phyloP scores from a whole-genome alignment of 2,888 invertebrate species.

The Tenthredo mesomela region DNA sequence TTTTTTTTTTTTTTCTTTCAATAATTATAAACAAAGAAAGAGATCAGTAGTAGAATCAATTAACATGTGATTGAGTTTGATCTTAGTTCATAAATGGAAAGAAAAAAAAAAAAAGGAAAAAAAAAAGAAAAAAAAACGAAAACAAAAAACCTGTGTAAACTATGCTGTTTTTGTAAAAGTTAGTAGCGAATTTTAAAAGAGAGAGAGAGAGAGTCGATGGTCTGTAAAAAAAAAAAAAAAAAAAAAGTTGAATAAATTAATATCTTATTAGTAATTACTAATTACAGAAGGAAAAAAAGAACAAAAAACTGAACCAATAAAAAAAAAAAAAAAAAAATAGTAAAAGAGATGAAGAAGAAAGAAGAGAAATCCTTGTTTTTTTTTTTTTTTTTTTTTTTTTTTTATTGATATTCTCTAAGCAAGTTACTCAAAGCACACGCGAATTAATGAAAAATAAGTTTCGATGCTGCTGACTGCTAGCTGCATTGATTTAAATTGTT shows the following conservation, averaged over 20 bases:
- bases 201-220: constrained; percentile 32
- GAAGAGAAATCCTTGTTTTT: background rate
- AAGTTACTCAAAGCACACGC: constrained; percentile 23
- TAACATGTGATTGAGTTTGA: background rate
- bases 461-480: background rate
- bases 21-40: constrained; percentile 37
- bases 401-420: background rate
- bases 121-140: background rate
- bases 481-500: background rate
- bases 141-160: constrained; percentile 14
- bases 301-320: background rate
- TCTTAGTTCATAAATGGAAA: background rate
- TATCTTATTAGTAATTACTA: constrained; percentile 3
- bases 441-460: background rate
- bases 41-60: constrained; percentile 21
- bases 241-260: background rate
- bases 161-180: constrained; percentile 6
- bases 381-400: too few species aligned
- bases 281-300: background rate
- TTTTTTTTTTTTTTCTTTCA: background rate
- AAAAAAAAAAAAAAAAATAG: background rate
- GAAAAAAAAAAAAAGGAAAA: background rate
- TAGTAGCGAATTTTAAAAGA: background rate
- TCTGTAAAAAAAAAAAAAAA: constrained; percentile 11
- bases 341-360: background rate